Evolutionary conservation across 2,113 vertebrate species (phyloP).

Genomic region (Eudyptes chrysolophus): DNA sequence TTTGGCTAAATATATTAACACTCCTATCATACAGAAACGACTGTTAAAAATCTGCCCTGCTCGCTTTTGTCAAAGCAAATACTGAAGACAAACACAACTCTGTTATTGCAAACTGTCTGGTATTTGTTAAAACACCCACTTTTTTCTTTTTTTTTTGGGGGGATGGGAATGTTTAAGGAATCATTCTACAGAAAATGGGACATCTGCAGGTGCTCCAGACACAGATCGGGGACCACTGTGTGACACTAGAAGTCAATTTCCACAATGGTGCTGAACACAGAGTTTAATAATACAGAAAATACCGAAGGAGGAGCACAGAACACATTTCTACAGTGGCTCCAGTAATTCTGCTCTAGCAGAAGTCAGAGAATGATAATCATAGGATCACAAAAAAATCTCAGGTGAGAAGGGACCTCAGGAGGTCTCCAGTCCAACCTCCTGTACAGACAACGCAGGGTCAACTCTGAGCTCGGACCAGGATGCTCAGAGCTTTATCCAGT

Average conservation of each 20-base stretch:
- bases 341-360: not conserved
- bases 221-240: rapidly evolving
- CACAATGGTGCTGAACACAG: not conserved
- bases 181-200: not conserved
- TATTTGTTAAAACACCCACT: not conserved
- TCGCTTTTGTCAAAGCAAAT: not conserved
- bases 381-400: not conserved
- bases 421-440: not conserved
- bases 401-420: not conserved
- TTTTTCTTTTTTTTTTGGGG: not conserved
- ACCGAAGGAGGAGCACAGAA: not conserved
- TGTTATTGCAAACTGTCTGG: not conserved
- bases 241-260: not conserved
- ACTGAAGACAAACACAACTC: not conserved
- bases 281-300: not conserved
- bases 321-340: not conserved
- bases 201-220: not conserved
- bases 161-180: not conserved
- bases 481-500: not conserved
- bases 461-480: not conserved
- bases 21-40: not conserved
- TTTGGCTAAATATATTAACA: not conserved
- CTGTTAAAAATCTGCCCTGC: not conserved
- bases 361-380: not conserved
- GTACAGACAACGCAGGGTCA: not conserved